Base-by-base conservation (phyloP, 2,888 invertebrate species). In the Gymnoscelis rufifasciata region DNA sequence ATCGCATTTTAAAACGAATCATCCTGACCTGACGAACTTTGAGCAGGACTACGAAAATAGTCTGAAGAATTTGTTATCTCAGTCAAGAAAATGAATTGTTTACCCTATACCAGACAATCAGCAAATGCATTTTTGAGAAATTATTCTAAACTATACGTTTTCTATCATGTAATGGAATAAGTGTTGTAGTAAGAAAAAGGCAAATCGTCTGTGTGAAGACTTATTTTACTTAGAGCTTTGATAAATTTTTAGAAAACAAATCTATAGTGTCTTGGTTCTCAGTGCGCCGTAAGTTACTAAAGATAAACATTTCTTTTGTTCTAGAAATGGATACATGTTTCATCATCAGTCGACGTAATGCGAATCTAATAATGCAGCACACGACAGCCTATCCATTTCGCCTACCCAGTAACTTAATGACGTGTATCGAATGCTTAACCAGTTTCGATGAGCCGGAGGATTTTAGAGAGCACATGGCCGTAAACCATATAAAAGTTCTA, bases 1-100 rank as follows among this genome's bases (percentile, higher is more conserved):
- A 40, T 77, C 76, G 0, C 87, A 87, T 48, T 83, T 83, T 78
- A 83, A 77, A 35, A 75, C 78, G 0, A 78, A 83, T 42, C 86
- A 87, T 43, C 84, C 83, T 0, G 81, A 80, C 1, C 51, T 79
- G 26, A 70, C 63, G 7, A 64, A 74, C 7, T 68, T 72, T 45
- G 71, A 71, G 24, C 57, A 68, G n/a, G 66, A 64, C 12, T 70
- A 74, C 47, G 78, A 75, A 10, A 15, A 3, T 11, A 35, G 35
- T 11, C 15, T 23, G 7, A 19, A 35, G 15, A 19, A 19, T 23
- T 11, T 6, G 10, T 19, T 23, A 19, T 19, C 35, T 15, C 15
- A 31, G n/a, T 19, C 35, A 19, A 33, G 14, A 3, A 40, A 39
- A 39, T 29, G 7, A 26, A 15, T 1, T 29, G 23, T 39, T 33